Conservation (phyloP, 1,140 invertebrate genomes). For the Mycetomoellerius zeteki region DNA sequence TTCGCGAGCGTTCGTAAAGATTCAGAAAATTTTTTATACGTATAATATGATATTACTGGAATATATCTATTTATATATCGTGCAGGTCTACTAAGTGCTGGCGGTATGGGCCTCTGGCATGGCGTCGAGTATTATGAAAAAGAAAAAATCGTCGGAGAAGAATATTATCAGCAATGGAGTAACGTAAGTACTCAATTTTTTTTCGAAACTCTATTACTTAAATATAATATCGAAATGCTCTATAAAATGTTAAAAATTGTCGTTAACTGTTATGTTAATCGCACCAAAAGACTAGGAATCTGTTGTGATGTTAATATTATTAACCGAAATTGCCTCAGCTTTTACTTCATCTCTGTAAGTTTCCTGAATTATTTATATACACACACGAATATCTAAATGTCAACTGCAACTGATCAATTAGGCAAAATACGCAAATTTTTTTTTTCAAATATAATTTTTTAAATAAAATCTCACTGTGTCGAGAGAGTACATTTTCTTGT, state of each 20-base stretch:
- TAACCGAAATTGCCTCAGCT: neutral
- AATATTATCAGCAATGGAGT: conserved; percentile 97
- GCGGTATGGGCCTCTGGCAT: conserved; percentile 98
- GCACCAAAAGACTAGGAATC: neutral
- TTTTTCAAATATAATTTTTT: neutral
- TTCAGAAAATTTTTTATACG: conserved; percentile 41
- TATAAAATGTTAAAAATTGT: conserved; percentile 6
- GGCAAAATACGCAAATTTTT: conserved; percentile 8
- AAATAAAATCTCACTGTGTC: neutral
- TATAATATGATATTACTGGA: neutral
- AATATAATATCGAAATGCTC: neutral
- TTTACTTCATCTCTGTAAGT: neutral
- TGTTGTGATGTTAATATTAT: neutral
- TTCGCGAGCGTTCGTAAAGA: neutral
- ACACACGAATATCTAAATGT: neutral
- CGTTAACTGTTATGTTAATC: conserved; percentile 9
- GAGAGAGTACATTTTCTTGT: neutral
- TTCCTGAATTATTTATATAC: neutral
- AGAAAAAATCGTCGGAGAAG: conserved; percentile 96
- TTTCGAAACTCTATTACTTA: neutral
- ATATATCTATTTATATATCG: conserved; percentile 16
- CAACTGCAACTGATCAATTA: neutral
- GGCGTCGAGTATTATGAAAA: conserved; percentile 98
- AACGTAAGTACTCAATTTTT: conserved; percentile 89
- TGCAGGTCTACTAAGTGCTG: conserved; percentile 94